These are phyloP conservation scores for Gibbula magus DNA, from an alignment of 2,888 invertebrate genomes.

Conservation along the genomic window DNA sequence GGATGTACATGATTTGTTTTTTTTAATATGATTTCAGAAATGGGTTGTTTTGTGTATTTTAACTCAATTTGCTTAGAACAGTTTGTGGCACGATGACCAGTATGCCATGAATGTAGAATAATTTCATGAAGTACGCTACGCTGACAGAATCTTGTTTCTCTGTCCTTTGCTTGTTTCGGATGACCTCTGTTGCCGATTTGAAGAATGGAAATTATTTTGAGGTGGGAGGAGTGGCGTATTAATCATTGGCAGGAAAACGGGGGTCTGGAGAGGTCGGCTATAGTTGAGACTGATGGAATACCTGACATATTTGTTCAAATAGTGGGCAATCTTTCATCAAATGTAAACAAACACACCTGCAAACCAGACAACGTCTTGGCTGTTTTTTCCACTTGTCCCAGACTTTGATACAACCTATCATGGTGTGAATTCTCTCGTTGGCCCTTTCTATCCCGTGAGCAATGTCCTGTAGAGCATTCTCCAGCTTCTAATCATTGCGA, in stretches of 20 bases:
- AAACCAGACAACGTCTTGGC: not conserved
- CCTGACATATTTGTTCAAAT: not conserved
- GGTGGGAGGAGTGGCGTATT: not conserved
- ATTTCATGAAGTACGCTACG: too few species aligned
- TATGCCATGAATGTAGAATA: too few species aligned
- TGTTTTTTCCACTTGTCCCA: not conserved
- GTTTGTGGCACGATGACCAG: too few species aligned
- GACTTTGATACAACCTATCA: not conserved
- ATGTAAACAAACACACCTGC: not conserved
- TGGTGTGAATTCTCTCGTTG: not conserved
- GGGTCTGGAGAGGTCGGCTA: not conserved
- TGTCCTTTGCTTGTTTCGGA: too few species aligned
- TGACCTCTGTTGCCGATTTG: too few species aligned
- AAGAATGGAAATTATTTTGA: not conserved
- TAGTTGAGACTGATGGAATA: not conserved
- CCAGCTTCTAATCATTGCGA: not conserved
- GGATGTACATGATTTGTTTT: too few species aligned
- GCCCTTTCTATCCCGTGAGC: not conserved
- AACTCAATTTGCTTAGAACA: too few species aligned
- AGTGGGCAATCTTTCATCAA: constrained; percentile 14
- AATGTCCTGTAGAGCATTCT: not conserved
- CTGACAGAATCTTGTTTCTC: too few species aligned
- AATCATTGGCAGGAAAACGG: too few species aligned
- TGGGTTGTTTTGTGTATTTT: too few species aligned
- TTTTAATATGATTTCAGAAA: too few species aligned